Evolutionary conservation across 1,140 invertebrate species (phyloP).

Genomic region (Drosophila persimilis): DNA sequence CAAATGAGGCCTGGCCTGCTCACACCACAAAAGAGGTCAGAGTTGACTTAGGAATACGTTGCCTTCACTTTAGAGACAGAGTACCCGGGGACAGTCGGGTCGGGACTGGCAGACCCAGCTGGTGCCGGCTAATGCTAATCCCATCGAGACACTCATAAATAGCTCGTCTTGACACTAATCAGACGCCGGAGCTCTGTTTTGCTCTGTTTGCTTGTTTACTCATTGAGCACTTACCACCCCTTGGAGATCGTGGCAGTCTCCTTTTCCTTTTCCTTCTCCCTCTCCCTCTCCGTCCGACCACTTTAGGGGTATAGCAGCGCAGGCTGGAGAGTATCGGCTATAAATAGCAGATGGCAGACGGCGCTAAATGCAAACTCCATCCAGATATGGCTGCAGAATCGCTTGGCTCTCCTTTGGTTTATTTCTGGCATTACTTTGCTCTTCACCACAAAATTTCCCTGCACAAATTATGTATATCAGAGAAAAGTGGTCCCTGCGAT

Average conservation of each 20-base stretch:
- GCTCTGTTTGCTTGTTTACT: conserved; percentile 41
- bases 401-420: conserved; percentile 19
- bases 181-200: conserved; percentile 15
- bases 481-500: conserved; percentile 5
- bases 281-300: not conserved
- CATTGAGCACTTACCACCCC: conserved; percentile 25
- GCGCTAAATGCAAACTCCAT: conserved; percentile 44
- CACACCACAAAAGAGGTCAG: conserved; percentile 68
- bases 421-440: conserved; percentile 14
- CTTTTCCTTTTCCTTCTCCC: not conserved
- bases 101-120: conserved; percentile 18
- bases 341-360: conserved; percentile 37
- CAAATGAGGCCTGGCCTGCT: conserved; percentile 58
- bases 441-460: conserved; percentile 17
- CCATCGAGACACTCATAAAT: conserved; percentile 49
- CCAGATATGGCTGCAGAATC: conserved; percentile 32
- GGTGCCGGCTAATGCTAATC: conserved; percentile 34
- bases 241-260: too few species aligned
- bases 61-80: conserved; percentile 1
- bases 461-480: too few species aligned
- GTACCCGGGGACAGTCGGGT: not conserved
- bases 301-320: not conserved
- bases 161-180: conserved; percentile 53
- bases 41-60: conserved; percentile 62
- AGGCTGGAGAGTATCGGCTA: conserved; percentile 10